phyloP scores from a whole-genome alignment of 2,113 vertebrate genomes.

The Petromus typicus region DNA sequence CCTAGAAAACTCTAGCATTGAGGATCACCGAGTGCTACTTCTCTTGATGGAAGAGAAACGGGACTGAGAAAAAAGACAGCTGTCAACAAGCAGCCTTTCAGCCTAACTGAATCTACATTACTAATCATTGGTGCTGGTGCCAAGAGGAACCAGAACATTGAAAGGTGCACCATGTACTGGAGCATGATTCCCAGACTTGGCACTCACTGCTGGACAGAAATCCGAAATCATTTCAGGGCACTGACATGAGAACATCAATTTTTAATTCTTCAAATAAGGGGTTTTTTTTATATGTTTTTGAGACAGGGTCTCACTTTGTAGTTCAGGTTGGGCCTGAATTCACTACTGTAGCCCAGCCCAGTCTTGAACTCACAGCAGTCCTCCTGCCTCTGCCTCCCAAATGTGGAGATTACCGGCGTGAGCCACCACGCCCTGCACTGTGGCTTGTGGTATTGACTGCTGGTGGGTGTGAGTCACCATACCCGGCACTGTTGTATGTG shows the following conservation, averaged over 20 bases:
- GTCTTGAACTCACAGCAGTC: too few species aligned
- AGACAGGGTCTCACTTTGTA: too few species aligned
- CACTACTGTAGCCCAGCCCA: too few species aligned
- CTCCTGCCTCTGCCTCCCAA: too few species aligned
- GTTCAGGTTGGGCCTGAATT: too few species aligned
- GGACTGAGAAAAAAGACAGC: neutral
- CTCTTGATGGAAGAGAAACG: neutral
- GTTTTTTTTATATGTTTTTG: too few species aligned
- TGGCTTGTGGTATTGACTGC: too few species aligned
- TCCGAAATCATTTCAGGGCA: neutral
- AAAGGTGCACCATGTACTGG: neutral
- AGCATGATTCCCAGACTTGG: neutral
- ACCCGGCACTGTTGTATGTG: too few species aligned
- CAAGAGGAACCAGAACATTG: neutral
- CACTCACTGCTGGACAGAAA: neutral
- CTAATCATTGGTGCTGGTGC: neutral
- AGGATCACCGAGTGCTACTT: neutral
- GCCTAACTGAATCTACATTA: neutral
- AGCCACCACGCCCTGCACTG: too few species aligned
- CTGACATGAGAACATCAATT: neutral
- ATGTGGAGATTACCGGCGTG: too few species aligned
- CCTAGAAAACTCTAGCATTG: neutral
- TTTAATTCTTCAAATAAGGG: slow-evolving; percentile 40
- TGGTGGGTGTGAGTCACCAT: too few species aligned
- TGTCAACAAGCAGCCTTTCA: neutral